phyloP scores from a whole-genome alignment of 2,113 vertebrate genomes.

The Hyla sarda region DNA sequence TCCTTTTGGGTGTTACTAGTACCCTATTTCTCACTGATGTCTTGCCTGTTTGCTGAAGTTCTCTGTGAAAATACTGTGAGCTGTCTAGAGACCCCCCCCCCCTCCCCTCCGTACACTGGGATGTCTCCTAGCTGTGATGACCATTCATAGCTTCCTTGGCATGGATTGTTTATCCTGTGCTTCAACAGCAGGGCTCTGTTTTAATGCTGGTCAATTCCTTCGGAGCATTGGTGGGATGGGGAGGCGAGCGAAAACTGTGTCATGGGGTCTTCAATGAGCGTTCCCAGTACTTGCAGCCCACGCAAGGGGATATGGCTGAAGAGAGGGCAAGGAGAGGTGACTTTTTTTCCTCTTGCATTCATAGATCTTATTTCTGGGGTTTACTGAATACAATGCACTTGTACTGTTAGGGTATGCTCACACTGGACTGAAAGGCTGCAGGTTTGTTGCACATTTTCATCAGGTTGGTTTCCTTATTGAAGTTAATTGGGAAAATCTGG shows the following conservation, averaged over 20 bases:
- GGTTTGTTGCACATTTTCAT: too few species aligned
- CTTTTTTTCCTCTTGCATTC: background rate
- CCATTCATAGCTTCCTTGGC: conserved; percentile 60
- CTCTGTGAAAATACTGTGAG: background rate
- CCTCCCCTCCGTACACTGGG: background rate
- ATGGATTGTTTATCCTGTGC: conserved; percentile 56
- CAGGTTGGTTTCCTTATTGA: too few species aligned
- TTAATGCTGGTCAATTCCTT: conserved; percentile 5
- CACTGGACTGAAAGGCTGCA: too few species aligned
- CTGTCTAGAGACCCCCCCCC: background rate
- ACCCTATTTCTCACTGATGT: background rate
- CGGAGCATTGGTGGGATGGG: conserved; percentile 57
- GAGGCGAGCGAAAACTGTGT: conserved; percentile 54
- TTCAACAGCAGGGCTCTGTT: conserved; percentile 48
- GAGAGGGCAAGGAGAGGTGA: conserved; percentile 41
- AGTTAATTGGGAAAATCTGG: too few species aligned
- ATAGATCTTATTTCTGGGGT: background rate
- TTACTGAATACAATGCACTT: too few species aligned
- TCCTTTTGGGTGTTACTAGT: background rate
- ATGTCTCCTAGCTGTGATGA: conserved; percentile 62
- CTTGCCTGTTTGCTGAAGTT: background rate
- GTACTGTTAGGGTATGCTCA: too few species aligned
- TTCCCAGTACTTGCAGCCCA: conserved; percentile 65
- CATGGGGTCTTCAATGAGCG: conserved; percentile 77
- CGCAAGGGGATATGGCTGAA: conserved; percentile 71